These are phyloP conservation scores for Drosophila mauritiana DNA, from an alignment of 1,140 invertebrate genomes.

Conservation along the genomic window DNA sequence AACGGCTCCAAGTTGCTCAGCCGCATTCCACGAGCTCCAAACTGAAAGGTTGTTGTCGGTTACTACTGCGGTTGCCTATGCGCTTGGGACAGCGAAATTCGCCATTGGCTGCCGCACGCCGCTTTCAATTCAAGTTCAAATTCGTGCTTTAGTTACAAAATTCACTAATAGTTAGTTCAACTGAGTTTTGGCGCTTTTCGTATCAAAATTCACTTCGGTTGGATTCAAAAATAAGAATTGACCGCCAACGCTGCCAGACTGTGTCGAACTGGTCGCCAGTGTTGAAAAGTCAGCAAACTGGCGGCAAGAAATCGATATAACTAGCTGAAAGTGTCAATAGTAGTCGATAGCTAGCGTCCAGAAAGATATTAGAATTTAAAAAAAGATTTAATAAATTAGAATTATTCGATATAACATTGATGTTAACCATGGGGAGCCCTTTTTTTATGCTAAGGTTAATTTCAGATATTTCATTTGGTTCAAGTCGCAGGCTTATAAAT, in stretches of 20 bases:
- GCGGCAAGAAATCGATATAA: background rate
- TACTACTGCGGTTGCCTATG: constrained; percentile 6
- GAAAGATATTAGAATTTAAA: too few species aligned
- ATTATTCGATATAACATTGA: too few species aligned
- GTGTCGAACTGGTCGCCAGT: background rate
- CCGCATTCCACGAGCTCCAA: constrained; percentile 65
- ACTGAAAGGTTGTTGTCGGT: constrained; percentile 18
- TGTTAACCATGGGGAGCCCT: too few species aligned
- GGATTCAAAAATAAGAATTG: constrained; percentile 5
- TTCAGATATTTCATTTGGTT: too few species aligned
- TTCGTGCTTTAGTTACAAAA: too few species aligned
- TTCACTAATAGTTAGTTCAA: background rate
- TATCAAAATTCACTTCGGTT: background rate
- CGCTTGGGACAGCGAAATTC: background rate
- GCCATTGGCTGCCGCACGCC: background rate
- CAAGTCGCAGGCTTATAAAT: too few species aligned
- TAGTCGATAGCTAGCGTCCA: background rate
- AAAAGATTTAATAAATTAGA: too few species aligned
- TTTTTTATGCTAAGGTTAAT: too few species aligned
- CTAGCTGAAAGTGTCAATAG: background rate
- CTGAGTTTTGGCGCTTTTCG: background rate
- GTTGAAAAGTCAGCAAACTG: background rate
- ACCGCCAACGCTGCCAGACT: constrained; percentile 5
- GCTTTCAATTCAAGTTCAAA: too few species aligned
- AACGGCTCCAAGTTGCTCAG: constrained; percentile 63